Percentiles rank a stretch among this genome's conserved stretches.
These are phyloP conservation scores for Cremastobaeus sp. DNA, from an alignment of 2,888 invertebrate species.

Conservation along the genomic window DNA sequence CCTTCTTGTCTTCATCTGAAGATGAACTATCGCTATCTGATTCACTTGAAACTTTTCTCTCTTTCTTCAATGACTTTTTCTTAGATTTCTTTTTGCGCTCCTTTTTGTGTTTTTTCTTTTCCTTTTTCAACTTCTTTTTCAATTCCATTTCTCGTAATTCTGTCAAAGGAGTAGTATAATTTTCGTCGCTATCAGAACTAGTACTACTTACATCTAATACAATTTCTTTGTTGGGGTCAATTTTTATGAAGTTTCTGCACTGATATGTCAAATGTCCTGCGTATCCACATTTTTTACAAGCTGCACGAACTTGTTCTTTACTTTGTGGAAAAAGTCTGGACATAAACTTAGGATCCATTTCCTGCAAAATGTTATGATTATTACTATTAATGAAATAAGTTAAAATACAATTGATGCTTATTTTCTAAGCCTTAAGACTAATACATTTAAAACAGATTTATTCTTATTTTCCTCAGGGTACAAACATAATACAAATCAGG, in stretches of 20 bases:
- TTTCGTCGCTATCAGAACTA: constrained; percentile 91
- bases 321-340: constrained; percentile 82
- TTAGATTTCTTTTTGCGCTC: constrained; percentile 79
- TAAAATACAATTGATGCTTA: too few species aligned
- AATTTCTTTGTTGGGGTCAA: constrained; percentile 95
- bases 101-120: constrained; percentile 81
- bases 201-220: constrained; percentile 96
- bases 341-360: constrained; percentile 79
- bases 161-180: constrained; percentile 90
- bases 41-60: constrained; percentile 66
- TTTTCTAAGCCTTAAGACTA: too few species aligned
- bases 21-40: constrained; percentile 62
- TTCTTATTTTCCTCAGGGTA: too few species aligned
- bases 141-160: constrained; percentile 88
- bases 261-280: constrained; percentile 97
- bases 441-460: too few species aligned
- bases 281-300: constrained; percentile 97
- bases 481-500: too few species aligned
- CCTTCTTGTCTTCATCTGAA: constrained; percentile 55
- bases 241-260: constrained; percentile 95
- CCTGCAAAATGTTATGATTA: too few species aligned
- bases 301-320: constrained; percentile 88
- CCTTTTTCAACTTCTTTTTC: constrained; percentile 83
- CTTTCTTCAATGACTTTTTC: constrained; percentile 67
- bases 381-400: too few species aligned